Base-by-base conservation (phyloP, 2,888 invertebrate genomes). In the Synergus laeviventris region DNA sequence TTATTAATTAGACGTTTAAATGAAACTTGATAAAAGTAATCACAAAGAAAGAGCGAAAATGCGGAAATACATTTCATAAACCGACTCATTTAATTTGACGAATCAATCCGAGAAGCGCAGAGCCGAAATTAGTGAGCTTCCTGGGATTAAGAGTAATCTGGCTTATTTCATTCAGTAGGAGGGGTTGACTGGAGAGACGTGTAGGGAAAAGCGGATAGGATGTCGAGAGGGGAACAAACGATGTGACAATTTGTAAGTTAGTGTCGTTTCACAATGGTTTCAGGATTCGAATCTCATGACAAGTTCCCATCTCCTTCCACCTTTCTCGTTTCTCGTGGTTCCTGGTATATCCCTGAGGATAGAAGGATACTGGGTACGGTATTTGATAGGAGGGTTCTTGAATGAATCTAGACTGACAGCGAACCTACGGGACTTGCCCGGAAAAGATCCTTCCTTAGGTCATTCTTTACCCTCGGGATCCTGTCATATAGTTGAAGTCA, bases 141-240 rank as follows among this genome's bases (percentile, higher is more conserved):
- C 74, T n/a, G 76, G 78, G 80, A 83, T 85, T 84, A 84, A 80
- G 84, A 82, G 83, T 84, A 86, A 86, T 86, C 86, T 82, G 84
- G 81, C 80, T 85, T 81, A 82, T 60, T 76, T 82, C 76, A 77
- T 81, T 78, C 79, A 70, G 76, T 61, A 76, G 76, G 45, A 24
- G 76, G 74, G 54, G 45, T 49, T 64, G 64, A 64, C 64, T 64
- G 18, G 14, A 64, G 64, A 42, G 39, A 64, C 64, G 21, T 64
- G 39, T 39, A 64, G 36, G 38, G 64, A 64, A 42, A 42, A 64
- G 49, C 73, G 74, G 49, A 73, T 54, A 38, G 36, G 38, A 75
- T 64, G 42, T 59, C 56, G 62, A 64, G 74, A 74, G 54, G 61
- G 64, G 61, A 76, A 74, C 77, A 70, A 78, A 75, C 76, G 76